phyloP scores from a whole-genome alignment of 2,888 invertebrate genomes.

The Ditylenchus weischeri region DNA sequence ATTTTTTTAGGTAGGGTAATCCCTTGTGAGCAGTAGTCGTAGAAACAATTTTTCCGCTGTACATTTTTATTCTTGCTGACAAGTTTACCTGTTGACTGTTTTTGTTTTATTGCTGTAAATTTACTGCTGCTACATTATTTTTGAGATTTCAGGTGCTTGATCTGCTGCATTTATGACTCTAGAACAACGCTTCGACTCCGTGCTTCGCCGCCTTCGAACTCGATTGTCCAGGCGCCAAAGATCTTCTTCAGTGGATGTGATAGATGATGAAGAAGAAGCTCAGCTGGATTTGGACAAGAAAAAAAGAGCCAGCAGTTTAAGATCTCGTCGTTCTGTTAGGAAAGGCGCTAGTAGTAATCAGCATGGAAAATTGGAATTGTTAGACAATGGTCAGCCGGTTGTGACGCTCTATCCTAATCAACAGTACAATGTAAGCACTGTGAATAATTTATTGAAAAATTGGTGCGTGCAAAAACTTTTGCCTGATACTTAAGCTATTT shows the following conservation, averaged over 20 bases:
- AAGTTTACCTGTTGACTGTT: no score
- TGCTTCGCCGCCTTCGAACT: conserved; percentile 13
- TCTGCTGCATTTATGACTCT: background rate
- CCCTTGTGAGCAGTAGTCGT: no score
- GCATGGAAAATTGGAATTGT: conserved; percentile 3
- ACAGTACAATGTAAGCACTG: background rate
- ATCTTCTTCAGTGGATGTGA: conserved; percentile 11
- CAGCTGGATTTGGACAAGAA: conserved; percentile 1
- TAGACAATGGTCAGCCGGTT: background rate
- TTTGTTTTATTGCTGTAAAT: no score
- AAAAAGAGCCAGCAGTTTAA: conserved; percentile 12
- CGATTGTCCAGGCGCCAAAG: conserved; percentile 9
- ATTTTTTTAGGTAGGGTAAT: no score
- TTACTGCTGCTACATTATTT: no score
- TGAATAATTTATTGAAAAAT: no score
- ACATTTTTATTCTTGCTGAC: no score
- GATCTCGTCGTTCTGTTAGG: conserved; percentile 10
- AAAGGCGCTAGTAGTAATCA: background rate
- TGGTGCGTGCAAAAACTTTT: no score
- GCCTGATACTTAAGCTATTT: no score
- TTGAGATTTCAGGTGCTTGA: no score
- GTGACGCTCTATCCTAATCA: background rate
- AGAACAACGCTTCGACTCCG: conserved; percentile 12
- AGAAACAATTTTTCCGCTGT: no score
- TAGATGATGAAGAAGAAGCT: background rate